Base-by-base conservation (phyloP, 1,140 invertebrate genomes). In the Drosophila kikkawai region DNA sequence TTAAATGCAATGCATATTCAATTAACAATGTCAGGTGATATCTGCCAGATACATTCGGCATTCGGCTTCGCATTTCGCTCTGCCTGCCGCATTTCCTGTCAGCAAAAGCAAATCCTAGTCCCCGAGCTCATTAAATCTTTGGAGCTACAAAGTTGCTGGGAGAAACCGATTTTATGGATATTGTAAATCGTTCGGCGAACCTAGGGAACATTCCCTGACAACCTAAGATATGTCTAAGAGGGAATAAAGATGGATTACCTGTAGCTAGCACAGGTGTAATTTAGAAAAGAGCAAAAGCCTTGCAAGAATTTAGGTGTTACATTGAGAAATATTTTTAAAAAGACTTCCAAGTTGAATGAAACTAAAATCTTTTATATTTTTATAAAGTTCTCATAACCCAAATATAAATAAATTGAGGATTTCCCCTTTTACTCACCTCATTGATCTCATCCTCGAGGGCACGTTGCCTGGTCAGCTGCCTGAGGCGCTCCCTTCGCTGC, bases 361-460 rank as follows among this genome's bases (percentile, higher is more conserved):
- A 5, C 26, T 6, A 26, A 29, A 29, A 7, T 29, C 26, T 29
- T 29, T 29, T 29, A 6, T 29, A 29, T 29, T 29, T 29, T 29
- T 6, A 29, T 29, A 29, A 6, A 29, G 26, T 29, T 29, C 26
- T 50, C 26, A 2, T n/a, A 50, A n/a, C 15, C 26, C 26, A 5
- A 5, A 6, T 6, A 5, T 11, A 6, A 3, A 50, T 29, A 29
- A 26, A 29, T 6, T 8, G 0, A 8, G 3, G 3, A n/a, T 22
- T 1, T 29, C 7, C 3, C 9, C n/a, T 11, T 6, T 17, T 4
- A 93, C 93, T 93, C 82, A 95, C 94, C 94, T 94, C 94, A 56
- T 93, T 93, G 45, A 94, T 94, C 91, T 95, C 94, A 69, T 94
- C 93, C 81, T 95, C 94, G 29, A 95, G 82, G 9, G 94, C 94